Percentiles rank a stretch among this genome's conserved stretches.
These are phyloP conservation scores for Corythaeola cristata DNA, from an alignment of 2,113 vertebrate genomes.

Conservation along the genomic window DNA sequence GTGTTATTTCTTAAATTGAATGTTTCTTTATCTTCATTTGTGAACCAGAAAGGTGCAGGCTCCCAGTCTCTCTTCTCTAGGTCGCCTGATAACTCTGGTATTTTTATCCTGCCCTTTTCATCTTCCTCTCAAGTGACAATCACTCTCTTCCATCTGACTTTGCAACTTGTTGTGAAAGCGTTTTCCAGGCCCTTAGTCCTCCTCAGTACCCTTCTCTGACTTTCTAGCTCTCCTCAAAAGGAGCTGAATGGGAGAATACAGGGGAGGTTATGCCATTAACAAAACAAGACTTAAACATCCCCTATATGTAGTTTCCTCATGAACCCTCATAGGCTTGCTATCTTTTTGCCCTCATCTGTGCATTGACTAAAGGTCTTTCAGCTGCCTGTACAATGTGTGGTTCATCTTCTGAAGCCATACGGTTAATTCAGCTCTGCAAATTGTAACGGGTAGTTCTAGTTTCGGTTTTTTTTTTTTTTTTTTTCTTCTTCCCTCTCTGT, in stretches of 20 bases:
- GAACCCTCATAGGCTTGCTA: accelerated
- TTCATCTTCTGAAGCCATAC: not conserved
- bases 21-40: not conserved
- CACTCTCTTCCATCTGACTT: not conserved
- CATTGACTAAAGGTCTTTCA: not conserved
- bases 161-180: not conserved
- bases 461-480: not conserved
- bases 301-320: not conserved
- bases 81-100: not conserved
- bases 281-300: not conserved
- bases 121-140: not conserved
- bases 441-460: not conserved
- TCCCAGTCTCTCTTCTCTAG: not conserved
- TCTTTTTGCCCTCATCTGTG: not conserved
- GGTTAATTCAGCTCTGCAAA: not conserved
- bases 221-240: not conserved
- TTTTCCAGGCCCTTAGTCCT: not conserved
- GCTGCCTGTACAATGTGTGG: accelerated
- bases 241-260: not conserved
- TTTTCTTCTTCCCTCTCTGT: not conserved
- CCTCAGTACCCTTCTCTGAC: not conserved
- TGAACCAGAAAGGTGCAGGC: not conserved
- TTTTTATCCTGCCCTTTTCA: not conserved
- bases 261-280: not conserved
- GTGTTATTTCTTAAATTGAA: not conserved